phyloP scores from a whole-genome alignment of 2,797 vertebrate genomes.

The Mormyrus hasselquistii region DNA sequence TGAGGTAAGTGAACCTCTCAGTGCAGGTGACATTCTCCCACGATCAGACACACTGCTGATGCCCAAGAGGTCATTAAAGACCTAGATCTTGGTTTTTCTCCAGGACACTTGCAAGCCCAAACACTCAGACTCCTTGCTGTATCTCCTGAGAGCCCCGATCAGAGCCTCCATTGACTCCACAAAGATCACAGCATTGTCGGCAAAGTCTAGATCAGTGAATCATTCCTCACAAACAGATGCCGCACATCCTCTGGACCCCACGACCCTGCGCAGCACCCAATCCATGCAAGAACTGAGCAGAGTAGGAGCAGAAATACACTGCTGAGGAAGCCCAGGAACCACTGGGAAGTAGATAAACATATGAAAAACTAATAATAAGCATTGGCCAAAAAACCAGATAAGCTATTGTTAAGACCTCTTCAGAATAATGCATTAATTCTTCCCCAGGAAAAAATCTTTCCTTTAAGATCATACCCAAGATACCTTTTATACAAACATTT shows the following conservation, averaged over 20 bases:
- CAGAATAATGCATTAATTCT: not conserved
- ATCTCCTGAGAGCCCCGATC: not conserved
- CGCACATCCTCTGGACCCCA: not conserved
- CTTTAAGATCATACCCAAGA: not conserved
- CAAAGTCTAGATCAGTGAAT: not conserved
- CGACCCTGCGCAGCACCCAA: not conserved
- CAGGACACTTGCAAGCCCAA: not conserved
- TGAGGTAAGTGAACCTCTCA: not conserved
- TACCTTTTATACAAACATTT: constrained; percentile 8
- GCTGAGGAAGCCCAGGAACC: not conserved
- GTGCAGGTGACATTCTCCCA: not conserved
- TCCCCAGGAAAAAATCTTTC: not conserved
- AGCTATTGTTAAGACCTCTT: not conserved
- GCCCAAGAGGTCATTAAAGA: not conserved
- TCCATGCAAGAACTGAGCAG: not conserved
- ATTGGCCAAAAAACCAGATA: not conserved
- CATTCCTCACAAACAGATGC: not conserved
- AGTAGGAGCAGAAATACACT: not conserved
- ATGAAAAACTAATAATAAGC: not conserved
- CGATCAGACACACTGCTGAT: not conserved
- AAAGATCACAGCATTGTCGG: not conserved
- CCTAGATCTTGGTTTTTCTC: not conserved
- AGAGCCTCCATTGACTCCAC: not conserved
- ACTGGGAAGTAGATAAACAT: not conserved
- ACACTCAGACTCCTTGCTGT: not conserved